Evolutionary conservation across 2,888 invertebrate species (phyloP), one percentile per base, ranked within the genome.

Genomic region (Teinopalpus imperialis): DNA sequence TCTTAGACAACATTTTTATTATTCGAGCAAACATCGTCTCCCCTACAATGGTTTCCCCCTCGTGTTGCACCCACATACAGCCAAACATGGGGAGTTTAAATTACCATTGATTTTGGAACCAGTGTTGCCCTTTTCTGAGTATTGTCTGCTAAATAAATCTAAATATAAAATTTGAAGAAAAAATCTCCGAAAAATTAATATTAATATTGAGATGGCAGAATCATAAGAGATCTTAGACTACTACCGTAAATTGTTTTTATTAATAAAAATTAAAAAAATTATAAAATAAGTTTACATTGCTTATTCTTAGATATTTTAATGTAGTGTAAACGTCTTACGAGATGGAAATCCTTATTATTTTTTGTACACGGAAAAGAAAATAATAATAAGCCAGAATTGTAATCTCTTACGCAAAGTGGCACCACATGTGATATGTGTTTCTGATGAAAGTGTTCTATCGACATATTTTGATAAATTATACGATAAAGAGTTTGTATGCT

Each of bases 1-100:
- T 72, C 65, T 59, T 35, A 66, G 69, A 57, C 59, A 70, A 75
- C 72, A 73, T 57, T 72, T 71, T 72, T 77, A 77, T 75, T 77
- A 66, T 71, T 63, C 60, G 60, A 63, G 68, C 69, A 76, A 76
- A 77, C 72, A 72, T 45, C 52, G 63, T 59, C 55, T 57, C 70
- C 75, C 77, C 70, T 58, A 51, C 56, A 55, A 34, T 48, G 49
- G 55, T 56, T 66, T 67, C 81, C 83, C n/a, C 71, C 61, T 44
- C 56, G 44, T 52, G 62, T 34, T 53, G 45, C 45, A 43, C 34
- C 45, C 56, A 52, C 49, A 49, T 51, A 50, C 48, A 51, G 50
- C 54, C 65, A 59, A 66, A 64, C 53, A 27, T 27, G 39, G 57
- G 61, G 71, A 75, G 65, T 64, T 63, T 61, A 76, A 70, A 72